Conservation (phyloP, 2,797 vertebrate species). For the Thaleichthys pacificus region DNA sequence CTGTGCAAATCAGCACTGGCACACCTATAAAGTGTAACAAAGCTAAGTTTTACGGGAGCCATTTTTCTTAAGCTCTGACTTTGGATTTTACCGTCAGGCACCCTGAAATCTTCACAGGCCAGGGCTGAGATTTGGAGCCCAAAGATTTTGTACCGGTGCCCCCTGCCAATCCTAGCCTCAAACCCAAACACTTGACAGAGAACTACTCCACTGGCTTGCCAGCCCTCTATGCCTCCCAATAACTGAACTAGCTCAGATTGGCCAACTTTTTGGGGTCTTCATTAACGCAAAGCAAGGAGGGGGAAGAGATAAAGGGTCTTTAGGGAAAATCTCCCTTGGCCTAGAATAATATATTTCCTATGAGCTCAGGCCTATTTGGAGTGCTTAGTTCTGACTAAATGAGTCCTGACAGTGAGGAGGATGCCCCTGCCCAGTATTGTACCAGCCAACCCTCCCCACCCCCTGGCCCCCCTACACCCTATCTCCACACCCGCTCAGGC, state of each 20-base stretch:
- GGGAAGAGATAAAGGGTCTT: slow-evolving; percentile 59
- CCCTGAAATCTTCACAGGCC: slow-evolving; percentile 61
- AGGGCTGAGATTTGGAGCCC: slow-evolving; percentile 48
- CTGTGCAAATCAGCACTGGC: slow-evolving; percentile 30
- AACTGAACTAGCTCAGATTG: slow-evolving; percentile 56
- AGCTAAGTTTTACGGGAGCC: slow-evolving; percentile 37
- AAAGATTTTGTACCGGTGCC: slow-evolving; percentile 27
- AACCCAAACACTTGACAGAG: slow-evolving; percentile 13
- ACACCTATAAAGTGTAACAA: slow-evolving; percentile 32
- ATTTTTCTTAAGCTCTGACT: slow-evolving; percentile 59
- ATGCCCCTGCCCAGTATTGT: slow-evolving; percentile 71
- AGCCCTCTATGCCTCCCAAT: slow-evolving; percentile 20
- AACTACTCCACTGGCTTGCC: slow-evolving; percentile 50
- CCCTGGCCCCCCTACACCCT: not conserved
- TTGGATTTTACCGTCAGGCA: slow-evolving; percentile 49
- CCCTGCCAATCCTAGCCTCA: slow-evolving; percentile 26
- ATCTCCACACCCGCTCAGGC: slow-evolving; percentile 14
- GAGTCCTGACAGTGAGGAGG: slow-evolving; percentile 79
- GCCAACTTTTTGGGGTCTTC: slow-evolving; percentile 62
- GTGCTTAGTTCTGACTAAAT: slow-evolving; percentile 79
- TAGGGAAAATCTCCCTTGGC: slow-evolving; percentile 60
- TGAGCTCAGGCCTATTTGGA: slow-evolving; percentile 70
- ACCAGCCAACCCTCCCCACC: slow-evolving; percentile 29
- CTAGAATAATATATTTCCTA: slow-evolving; percentile 67
- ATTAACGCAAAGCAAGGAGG: slow-evolving; percentile 59